A percentile compares a stretch with the other conserved stretches of the same genome.
Conservation (phyloP, 1,140 invertebrate species). For the Drosophila leontia region DNA sequence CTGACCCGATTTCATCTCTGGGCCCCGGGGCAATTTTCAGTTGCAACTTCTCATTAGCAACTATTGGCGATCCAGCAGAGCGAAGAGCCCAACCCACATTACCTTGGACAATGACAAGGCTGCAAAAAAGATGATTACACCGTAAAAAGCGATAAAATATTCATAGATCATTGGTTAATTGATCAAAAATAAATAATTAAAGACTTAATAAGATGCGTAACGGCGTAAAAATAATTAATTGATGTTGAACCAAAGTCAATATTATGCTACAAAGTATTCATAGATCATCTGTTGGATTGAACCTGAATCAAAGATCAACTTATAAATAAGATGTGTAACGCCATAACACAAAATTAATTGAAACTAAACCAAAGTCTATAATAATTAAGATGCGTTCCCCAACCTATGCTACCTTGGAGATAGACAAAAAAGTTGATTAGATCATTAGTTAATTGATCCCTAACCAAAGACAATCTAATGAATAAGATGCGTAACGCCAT, state of each 20-base stretch:
- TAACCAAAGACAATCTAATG: neutral
- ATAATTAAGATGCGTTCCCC: neutral
- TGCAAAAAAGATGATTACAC: conserved; percentile 64
- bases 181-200: no score
- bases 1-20: conserved; percentile 8
- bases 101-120: conserved; percentile 49
- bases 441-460: neutral
- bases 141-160: neutral
- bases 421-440: neutral
- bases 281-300: neutral
- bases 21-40: neutral
- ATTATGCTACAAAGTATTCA: neutral
- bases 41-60: conserved; percentile 30
- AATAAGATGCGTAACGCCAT: conserved; percentile 1
- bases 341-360: no score
- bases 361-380: neutral
- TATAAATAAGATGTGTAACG: neutral
- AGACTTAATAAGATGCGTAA: no score
- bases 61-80: conserved; percentile 23
- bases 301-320: neutral
- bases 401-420: no score
- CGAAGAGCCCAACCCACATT: conserved; percentile 8
- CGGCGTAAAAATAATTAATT: no score
- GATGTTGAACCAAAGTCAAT: no score
- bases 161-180: no score